These are phyloP conservation scores for Acronicta leporina DNA, from an alignment of 2,888 invertebrate genomes.

Conservation along the genomic window DNA sequence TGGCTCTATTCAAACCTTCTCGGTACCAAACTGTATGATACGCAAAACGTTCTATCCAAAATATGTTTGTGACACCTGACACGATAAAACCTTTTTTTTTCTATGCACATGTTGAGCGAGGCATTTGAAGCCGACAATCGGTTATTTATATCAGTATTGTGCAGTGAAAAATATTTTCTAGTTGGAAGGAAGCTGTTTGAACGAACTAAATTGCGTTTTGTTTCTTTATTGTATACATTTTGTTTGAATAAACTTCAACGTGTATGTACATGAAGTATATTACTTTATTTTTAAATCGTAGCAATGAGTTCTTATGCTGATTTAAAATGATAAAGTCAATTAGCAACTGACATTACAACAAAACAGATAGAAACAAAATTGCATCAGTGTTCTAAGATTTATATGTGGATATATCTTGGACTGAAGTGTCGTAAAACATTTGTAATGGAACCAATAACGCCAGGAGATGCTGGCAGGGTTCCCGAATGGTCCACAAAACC, in stretches of 20 bases:
- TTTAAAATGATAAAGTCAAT: too few relatives aligned
- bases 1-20: constrained; percentile 18
- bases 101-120: constrained; percentile 26
- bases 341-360: too few relatives aligned
- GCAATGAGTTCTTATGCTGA: too few relatives aligned
- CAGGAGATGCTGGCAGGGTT: constrained; percentile 11
- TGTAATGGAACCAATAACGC: constrained; percentile 34
- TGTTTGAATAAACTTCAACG: background rate
- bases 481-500: constrained; percentile 15
- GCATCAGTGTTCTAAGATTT: constrained; percentile 10
- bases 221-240: constrained; percentile 2
- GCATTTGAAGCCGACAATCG: constrained; percentile 34
- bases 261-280: too few relatives aligned
- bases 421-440: constrained; percentile 29
- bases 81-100: constrained; percentile 40
- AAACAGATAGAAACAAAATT: too few relatives aligned
- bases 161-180: constrained; percentile 25
- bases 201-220: constrained; percentile 8
- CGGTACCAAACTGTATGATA: constrained; percentile 24
- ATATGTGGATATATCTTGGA: background rate
- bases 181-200: constrained; percentile 22
- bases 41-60: constrained; percentile 29
- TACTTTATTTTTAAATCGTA: too few relatives aligned
- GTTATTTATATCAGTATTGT: constrained; percentile 26
- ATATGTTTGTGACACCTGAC: constrained; percentile 40